Base-by-base conservation (phyloP, 2,888 invertebrate genomes). In the Sarcophaga subvicina region DNA sequence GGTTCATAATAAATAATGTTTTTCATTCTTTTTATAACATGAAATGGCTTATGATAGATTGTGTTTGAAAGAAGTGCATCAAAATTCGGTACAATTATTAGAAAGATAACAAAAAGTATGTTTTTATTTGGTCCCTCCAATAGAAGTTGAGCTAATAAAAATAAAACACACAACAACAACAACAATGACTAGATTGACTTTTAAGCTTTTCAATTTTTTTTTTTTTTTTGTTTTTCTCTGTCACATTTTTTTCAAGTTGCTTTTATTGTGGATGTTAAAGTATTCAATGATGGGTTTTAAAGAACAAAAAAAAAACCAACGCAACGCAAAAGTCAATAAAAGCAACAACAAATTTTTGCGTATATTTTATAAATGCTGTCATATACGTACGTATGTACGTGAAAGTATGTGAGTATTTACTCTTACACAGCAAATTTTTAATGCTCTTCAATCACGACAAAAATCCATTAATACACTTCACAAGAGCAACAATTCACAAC, bases 391-490 rank as follows among this genome's bases (percentile, higher is more conserved):
- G 64, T 59, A 60, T 45, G 47, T 67, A 27, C 64, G 69, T 59
- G 8, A 37, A 20, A 17, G 11, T 73, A 14, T 75, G 63, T 63
- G 49, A 73, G 49, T 69, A 27, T 64, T 20, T 77, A 59, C 76
- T 66, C 47, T 69, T 81, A 75, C 73, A 83, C 37, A 80, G 69
- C 81, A 85, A 37, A 76, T 85, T 81, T 83, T 85, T 87, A 82
- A 81, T 81, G 87, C 85, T 82, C 80, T 85, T 88, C 88, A 88
- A 88, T 88, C 88, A 88, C 85, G 86, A 76, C 87, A 87, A 85
- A 89, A 89, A 88, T 89, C 89, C 89, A 89, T 89, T 89, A 89
- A 89, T 89, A 85, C 87, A 89, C 89, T 89, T 89, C 89, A 89
- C 78, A 85, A 79, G 72, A 80, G 85, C 83, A 77, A 75, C 63